A percentile compares a stretch with the other conserved stretches of the same genome.
Conservation (phyloP, 2,797 vertebrate genomes). For the Pteronotus mesoamericanus region DNA sequence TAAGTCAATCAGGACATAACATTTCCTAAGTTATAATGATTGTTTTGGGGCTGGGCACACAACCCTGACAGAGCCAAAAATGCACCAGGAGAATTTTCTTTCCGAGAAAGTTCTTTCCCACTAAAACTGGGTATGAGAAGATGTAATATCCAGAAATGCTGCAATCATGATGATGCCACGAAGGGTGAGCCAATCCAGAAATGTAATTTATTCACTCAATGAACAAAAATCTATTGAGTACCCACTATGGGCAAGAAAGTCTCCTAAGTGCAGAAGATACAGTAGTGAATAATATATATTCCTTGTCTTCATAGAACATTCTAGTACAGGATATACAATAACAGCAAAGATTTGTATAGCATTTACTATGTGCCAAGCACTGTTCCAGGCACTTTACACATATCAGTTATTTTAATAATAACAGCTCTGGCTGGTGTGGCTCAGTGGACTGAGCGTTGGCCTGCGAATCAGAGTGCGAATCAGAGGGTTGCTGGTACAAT, state of each 20-base stretch:
- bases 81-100: background rate
- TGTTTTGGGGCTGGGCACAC: background rate
- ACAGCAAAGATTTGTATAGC: background rate
- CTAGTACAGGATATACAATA: background rate
- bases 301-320: background rate
- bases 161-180: background rate
- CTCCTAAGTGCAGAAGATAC: background rate
- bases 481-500: too few relatives aligned
- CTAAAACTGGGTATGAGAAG: background rate
- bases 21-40: background rate
- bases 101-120: background rate
- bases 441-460: too few relatives aligned
- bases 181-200: background rate
- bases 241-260: background rate
- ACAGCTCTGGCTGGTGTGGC: too few relatives aligned
- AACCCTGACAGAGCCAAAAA: constrained; percentile 5
- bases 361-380: background rate
- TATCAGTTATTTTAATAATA: background rate
- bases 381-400: background rate
- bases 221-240: background rate
- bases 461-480: too few relatives aligned
- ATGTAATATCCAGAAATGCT: background rate
- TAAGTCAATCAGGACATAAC: background rate
- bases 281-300: background rate
- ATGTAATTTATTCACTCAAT: background rate